phyloP scores from a whole-genome alignment of 2,113 vertebrate species.

The Paramormyrops kingsleyae region DNA sequence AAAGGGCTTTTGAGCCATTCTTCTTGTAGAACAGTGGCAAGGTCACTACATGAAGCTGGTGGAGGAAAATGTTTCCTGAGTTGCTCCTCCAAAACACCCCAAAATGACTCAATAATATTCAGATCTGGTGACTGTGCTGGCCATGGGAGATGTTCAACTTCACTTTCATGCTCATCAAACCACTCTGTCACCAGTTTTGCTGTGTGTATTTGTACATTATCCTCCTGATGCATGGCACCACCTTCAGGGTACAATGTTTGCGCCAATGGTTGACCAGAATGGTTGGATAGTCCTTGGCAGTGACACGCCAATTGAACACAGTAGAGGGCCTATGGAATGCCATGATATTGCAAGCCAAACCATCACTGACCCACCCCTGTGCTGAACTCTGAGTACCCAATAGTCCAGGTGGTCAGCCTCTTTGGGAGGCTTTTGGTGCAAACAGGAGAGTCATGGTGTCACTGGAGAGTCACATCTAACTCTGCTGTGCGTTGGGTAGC shows the following conservation, averaged over 20 bases:
- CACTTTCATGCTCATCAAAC: not conserved
- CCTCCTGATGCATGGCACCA: not conserved
- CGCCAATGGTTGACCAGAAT: not conserved
- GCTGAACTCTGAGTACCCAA: not conserved
- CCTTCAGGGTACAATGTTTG: not conserved
- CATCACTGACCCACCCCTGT: not conserved
- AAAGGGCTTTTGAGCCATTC: not conserved
- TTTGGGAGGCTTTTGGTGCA: not conserved
- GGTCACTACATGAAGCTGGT: not conserved
- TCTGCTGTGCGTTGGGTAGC: not conserved
- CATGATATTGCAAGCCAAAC: not conserved
- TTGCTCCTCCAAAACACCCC: not conserved
- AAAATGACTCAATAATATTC: not conserved
- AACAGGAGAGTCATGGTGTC: not conserved
- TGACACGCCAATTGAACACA: not conserved
- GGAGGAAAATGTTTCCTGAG: not conserved
- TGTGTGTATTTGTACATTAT: too few species aligned
- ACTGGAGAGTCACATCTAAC: not conserved
- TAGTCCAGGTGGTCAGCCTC: not conserved
- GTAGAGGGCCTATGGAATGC: not conserved
- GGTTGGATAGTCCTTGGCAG: not conserved
- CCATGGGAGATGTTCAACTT: not conserved
- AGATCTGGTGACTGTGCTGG: not conserved
- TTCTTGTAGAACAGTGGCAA: not conserved
- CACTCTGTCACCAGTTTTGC: too few species aligned